Evolutionary conservation across 2,888 invertebrate species (phyloP).

Genomic region (Melieria crassipennis): DNA sequence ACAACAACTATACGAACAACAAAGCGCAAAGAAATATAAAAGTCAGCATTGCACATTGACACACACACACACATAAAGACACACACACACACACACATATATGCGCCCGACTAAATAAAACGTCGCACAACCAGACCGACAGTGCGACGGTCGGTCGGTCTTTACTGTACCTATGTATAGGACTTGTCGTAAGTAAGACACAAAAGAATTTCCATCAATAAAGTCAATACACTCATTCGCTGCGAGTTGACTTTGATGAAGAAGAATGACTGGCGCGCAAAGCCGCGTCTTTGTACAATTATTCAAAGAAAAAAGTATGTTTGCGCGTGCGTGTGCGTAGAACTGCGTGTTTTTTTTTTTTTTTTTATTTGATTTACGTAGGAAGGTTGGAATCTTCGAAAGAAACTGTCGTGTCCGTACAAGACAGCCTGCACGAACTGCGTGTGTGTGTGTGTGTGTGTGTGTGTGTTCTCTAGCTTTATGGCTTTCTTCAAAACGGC

Average conservation of each 20-base stretch:
- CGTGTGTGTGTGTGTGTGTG: background rate
- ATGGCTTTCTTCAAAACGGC: too few relatives aligned
- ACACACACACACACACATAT: background rate
- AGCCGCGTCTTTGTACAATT: background rate
- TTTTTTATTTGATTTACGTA: too few relatives aligned
- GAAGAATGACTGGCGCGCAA: constrained; percentile 20
- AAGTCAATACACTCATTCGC: constrained; percentile 50
- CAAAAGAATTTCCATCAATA: constrained; percentile 60
- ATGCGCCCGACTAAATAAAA: background rate
- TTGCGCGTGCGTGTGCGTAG: constrained; percentile 5
- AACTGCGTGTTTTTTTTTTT: too few relatives aligned
- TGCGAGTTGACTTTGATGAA: constrained; percentile 29
- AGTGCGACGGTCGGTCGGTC: too few relatives aligned
- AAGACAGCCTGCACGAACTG: too few relatives aligned
- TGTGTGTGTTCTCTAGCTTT: background rate
- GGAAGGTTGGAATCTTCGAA: too few relatives aligned
- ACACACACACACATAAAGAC: background rate
- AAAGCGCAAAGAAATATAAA: background rate
- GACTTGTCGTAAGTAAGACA: constrained; percentile 38
- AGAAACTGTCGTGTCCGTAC: too few relatives aligned
- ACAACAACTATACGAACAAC: background rate
- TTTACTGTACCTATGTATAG: too few relatives aligned
- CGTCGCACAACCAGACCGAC: too few relatives aligned
- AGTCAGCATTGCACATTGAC: background rate
- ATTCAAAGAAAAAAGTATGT: constrained; percentile 25